Percentiles rank a stretch among this genome's conserved stretches.
Conservation (phyloP, 2,888 invertebrate genomes). For the Endotricha flammealis region DNA sequence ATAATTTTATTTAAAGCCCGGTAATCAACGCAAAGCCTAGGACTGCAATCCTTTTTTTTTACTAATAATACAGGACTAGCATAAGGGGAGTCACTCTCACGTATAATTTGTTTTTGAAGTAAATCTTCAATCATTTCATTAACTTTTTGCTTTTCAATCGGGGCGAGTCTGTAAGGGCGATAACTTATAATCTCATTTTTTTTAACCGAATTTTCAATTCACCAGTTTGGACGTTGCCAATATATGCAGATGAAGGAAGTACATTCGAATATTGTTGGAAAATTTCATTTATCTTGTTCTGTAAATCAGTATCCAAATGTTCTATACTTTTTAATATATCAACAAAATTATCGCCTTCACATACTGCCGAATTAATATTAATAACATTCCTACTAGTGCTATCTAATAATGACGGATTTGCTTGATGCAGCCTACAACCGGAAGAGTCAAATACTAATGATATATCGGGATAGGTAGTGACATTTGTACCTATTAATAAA, state of each 20-base stretch:
- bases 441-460: neutral
- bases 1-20: slow-evolving; percentile 16
- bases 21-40: slow-evolving; percentile 17
- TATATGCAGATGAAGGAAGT: slow-evolving; percentile 5
- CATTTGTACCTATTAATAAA: neutral
- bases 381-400: too few species aligned
- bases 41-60: slow-evolving; percentile 16
- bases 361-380: too few species aligned
- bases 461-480: neutral
- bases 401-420: too few species aligned
- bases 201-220: slow-evolving; percentile 18
- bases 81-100: slow-evolving; percentile 10
- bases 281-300: slow-evolving; percentile 13
- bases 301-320: slow-evolving; percentile 13
- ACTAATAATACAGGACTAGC: slow-evolving; percentile 16
- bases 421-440: slow-evolving; percentile 11
- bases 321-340: neutral
- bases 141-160: neutral
- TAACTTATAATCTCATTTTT: slow-evolving; percentile 9
- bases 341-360: too few species aligned
- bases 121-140: neutral
- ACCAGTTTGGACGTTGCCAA: slow-evolving; percentile 21
- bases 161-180: neutral
- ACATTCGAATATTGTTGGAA: slow-evolving; percentile 15
- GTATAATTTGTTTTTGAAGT: neutral